Conservation (phyloP, 35 echinoderm and acorn worm genomes). For the Apostichopus parvimensis region DNA sequence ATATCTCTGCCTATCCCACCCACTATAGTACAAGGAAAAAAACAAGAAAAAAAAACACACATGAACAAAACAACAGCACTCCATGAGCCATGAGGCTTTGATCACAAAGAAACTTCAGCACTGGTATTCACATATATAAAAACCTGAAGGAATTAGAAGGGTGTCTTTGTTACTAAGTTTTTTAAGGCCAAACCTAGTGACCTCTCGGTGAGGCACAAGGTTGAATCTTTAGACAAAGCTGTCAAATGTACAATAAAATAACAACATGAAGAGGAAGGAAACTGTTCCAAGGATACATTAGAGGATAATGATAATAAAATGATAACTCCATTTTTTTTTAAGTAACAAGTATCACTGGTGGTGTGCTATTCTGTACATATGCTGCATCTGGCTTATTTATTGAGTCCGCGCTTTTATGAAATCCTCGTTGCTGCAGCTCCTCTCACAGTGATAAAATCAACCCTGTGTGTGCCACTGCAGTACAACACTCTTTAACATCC, state of each 20-base stretch:
- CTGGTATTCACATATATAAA: background rate
- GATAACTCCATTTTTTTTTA: too few relatives aligned
- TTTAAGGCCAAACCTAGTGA: slow-evolving; percentile 13
- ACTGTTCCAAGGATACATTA: background rate
- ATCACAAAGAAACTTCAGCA: background rate
- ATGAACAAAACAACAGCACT: background rate
- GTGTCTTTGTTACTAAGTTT: background rate
- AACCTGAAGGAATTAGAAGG: background rate
- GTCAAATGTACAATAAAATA: background rate
- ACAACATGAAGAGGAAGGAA: background rate
- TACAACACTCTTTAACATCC: too few relatives aligned
- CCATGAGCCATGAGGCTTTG: background rate
- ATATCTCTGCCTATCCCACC: too few relatives aligned
- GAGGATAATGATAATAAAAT: too few relatives aligned
- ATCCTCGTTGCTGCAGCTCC: too few relatives aligned
- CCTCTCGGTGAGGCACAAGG: slow-evolving; percentile 17
- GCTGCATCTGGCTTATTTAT: too few relatives aligned
- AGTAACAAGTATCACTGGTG: too few relatives aligned
- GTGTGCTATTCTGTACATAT: too few relatives aligned
- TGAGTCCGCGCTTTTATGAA: too few relatives aligned
- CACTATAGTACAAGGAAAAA: background rate
- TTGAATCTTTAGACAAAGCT: background rate
- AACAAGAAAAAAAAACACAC: background rate
- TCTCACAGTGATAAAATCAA: too few relatives aligned
- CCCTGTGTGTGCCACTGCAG: too few relatives aligned